These are phyloP conservation scores for Bujurquina vittata DNA, from an alignment of 2,113 vertebrate genomes.

Conservation along the genomic window DNA sequence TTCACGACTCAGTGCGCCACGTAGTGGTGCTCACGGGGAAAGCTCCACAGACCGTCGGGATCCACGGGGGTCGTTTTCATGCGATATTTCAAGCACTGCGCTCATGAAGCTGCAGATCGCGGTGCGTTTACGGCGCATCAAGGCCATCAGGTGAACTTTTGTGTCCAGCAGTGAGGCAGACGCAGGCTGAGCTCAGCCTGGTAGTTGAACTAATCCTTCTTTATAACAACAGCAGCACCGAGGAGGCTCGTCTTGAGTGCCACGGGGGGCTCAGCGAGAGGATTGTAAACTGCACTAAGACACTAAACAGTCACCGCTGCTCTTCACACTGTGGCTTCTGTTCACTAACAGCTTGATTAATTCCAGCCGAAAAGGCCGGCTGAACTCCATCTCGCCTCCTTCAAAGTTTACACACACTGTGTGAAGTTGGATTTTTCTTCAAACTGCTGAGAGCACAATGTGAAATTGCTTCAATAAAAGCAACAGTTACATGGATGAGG, in stretches of 20 bases:
- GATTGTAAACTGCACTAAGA: conserved; percentile 42
- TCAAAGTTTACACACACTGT: conserved; percentile 8
- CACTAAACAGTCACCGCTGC: conserved; percentile 35
- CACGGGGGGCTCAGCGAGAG: conserved; percentile 12
- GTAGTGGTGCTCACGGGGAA: conserved; percentile 47
- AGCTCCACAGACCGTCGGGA: neutral
- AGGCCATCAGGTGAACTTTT: neutral
- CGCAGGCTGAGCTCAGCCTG: neutral
- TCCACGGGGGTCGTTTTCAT: neutral
- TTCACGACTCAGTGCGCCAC: conserved; percentile 56
- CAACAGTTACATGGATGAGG: neutral
- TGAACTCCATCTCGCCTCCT: conserved; percentile 5
- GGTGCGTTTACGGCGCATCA: neutral
- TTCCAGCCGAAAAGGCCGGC: conserved; percentile 14
- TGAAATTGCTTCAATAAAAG: conserved; percentile 12
- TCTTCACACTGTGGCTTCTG: conserved; percentile 27
- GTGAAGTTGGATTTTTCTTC: neutral
- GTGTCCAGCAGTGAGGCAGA: neutral
- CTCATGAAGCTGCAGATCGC: neutral
- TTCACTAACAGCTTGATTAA: conserved; percentile 37
- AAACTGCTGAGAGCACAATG: neutral
- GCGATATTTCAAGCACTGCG: neutral
- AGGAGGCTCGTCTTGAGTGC: conserved; percentile 18
- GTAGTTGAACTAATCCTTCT: conserved; percentile 50
- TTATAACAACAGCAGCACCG: conserved; percentile 46